These are phyloP conservation scores for Rhinichthys klamathensis DNA, from an alignment of 2,113 vertebrate species.

Conservation along the genomic window DNA sequence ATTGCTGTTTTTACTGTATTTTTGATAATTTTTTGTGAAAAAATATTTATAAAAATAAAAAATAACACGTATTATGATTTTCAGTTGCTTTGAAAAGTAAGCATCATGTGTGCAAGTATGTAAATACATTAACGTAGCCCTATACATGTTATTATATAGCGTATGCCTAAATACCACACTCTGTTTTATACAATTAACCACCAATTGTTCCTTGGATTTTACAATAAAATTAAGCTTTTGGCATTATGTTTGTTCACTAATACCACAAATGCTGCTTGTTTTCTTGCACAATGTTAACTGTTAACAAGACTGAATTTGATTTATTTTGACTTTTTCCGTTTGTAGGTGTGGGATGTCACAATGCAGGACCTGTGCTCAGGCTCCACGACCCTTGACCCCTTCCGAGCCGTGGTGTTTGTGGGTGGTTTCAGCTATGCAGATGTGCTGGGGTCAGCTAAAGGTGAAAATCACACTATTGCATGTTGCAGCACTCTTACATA, in stretches of 20 bases:
- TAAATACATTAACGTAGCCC: no score
- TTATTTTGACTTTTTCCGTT: background rate
- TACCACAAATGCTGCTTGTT: slow-evolving; percentile 6
- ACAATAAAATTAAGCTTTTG: no score
- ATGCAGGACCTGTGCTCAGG: slow-evolving; percentile 88
- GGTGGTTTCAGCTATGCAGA: slow-evolving; percentile 94
- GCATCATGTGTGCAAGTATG: no score
- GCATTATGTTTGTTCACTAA: background rate
- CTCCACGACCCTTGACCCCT: slow-evolving; percentile 77
- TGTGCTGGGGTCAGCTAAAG: slow-evolving; percentile 91
- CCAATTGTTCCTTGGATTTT: no score
- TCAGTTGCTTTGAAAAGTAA: no score
- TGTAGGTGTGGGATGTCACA: slow-evolving; percentile 93
- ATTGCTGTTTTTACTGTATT: no score
- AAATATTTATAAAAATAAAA: no score
- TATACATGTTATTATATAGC: no score
- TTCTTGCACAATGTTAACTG: background rate
- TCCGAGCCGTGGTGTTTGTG: slow-evolving; percentile 86
- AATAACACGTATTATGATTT: no score
- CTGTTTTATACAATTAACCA: no score
- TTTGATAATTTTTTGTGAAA: no score
- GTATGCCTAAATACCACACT: no score
- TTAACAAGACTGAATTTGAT: background rate
- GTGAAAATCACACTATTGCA: slow-evolving; percentile 58
- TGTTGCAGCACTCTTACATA: background rate